Evolutionary conservation across 1,140 invertebrate species (phyloP).

Genomic region (Bemisia tabaci): DNA sequence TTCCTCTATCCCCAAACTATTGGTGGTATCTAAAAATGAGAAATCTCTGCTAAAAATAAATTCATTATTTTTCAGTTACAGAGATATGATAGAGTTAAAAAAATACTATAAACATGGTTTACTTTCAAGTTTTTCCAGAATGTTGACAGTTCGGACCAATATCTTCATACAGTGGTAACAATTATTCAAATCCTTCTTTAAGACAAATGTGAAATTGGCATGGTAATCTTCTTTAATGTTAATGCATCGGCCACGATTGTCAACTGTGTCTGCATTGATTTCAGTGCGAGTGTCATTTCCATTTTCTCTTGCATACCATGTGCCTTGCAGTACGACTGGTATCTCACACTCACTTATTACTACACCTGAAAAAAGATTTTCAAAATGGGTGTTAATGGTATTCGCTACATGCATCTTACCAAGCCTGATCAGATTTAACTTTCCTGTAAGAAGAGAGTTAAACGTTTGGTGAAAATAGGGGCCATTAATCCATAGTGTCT

Average conservation of each 20-base stretch:
- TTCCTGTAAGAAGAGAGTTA: too few species aligned
- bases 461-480: too few species aligned
- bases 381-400: too few species aligned
- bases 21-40: too few species aligned
- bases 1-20: too few species aligned
- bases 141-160: constrained; percentile 73
- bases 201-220: constrained; percentile 76
- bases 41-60: too few species aligned
- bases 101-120: too few species aligned
- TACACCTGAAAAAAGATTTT: constrained; percentile 6
- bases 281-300: constrained; percentile 67
- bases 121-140: constrained; percentile 79
- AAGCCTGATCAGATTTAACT: too few species aligned
- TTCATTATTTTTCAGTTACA: too few species aligned
- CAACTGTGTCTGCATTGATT: constrained; percentile 63
- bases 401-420: too few species aligned
- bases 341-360: constrained; percentile 36
- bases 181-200: constrained; percentile 40
- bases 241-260: constrained; percentile 51
- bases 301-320: constrained; percentile 86
- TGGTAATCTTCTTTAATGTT: constrained; percentile 53
- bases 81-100: too few species aligned
- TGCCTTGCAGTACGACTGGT: constrained; percentile 59
- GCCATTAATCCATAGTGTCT: too few species aligned
- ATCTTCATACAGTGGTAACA: constrained; percentile 80